A percentile compares a stretch with the other conserved stretches of the same genome.
Conservation (phyloP, 2,797 vertebrate genomes). For the Falco peregrinus region DNA sequence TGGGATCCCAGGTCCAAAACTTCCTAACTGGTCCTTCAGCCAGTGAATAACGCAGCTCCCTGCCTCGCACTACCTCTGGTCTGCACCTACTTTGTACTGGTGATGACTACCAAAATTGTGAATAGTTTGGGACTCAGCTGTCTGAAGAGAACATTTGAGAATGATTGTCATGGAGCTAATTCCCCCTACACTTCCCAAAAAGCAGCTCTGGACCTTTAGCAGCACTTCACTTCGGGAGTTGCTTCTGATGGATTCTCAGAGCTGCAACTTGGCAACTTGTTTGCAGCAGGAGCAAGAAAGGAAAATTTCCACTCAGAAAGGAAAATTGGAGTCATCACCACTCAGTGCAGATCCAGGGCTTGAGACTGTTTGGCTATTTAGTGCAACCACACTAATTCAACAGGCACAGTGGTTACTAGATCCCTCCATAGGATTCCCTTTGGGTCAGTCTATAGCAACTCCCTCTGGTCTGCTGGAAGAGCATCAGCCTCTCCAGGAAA, state of each 20-base stretch:
- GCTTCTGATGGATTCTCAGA: not conserved
- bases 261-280: not conserved
- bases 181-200: not conserved
- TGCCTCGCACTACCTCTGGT: not conserved
- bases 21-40: not conserved
- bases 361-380: not conserved
- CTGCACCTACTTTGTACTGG: not conserved
- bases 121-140: not conserved
- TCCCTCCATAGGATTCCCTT: not conserved
- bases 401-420: not conserved
- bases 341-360: not conserved
- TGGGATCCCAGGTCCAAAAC: not conserved
- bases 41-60: not conserved
- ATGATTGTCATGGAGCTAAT: not conserved
- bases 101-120: not conserved
- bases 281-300: not conserved
- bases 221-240: not conserved
- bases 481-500: not conserved
- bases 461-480: not conserved
- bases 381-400: not conserved
- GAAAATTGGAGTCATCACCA: not conserved
- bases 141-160: not conserved
- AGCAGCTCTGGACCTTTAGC: not conserved
- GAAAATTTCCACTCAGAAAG: not conserved
- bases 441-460: not conserved